Percentiles rank a stretch among this genome's conserved stretches.
These are phyloP conservation scores for Notarius quadriscutis DNA, from an alignment of 2,113 vertebrate species.

Conservation along the genomic window DNA sequence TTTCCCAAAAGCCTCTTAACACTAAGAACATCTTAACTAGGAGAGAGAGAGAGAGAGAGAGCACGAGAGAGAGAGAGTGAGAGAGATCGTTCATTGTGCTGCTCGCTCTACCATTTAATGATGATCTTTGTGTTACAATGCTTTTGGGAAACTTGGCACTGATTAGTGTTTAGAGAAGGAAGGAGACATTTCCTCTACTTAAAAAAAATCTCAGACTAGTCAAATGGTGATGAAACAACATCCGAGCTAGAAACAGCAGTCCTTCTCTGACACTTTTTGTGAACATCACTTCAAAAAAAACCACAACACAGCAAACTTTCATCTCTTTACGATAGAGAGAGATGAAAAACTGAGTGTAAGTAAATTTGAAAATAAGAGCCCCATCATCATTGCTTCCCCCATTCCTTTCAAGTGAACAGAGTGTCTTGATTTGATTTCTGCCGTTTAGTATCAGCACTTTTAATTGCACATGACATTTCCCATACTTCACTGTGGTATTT, in stretches of 20 bases:
- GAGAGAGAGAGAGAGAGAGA: no score
- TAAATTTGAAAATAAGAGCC: constrained; percentile 56
- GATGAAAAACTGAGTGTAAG: constrained; percentile 41
- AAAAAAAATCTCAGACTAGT: not conserved
- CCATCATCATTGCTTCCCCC: constrained; percentile 51
- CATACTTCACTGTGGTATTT: constrained; percentile 79
- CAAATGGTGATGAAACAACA: not conserved
- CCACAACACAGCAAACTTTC: not conserved
- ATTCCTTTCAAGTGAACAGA: constrained; percentile 3
- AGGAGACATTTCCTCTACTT: not conserved
- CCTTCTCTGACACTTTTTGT: not conserved
- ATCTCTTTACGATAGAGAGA: not conserved
- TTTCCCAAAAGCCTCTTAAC: no score
- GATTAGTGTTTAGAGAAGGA: not conserved
- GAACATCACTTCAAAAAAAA: not conserved
- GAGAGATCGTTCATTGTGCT: no score
- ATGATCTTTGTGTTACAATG: no score
- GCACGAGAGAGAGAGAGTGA: no score
- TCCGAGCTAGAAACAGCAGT: not conserved
- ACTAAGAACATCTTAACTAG: no score
- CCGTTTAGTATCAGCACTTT: constrained; percentile 79
- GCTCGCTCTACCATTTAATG: no score
- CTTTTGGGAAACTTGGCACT: not conserved
- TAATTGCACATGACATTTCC: constrained; percentile 85
- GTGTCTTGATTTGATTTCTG: constrained; percentile 74